These are phyloP conservation scores for Buathra laborator DNA, from an alignment of 2,888 invertebrate genomes.

Conservation along the genomic window DNA sequence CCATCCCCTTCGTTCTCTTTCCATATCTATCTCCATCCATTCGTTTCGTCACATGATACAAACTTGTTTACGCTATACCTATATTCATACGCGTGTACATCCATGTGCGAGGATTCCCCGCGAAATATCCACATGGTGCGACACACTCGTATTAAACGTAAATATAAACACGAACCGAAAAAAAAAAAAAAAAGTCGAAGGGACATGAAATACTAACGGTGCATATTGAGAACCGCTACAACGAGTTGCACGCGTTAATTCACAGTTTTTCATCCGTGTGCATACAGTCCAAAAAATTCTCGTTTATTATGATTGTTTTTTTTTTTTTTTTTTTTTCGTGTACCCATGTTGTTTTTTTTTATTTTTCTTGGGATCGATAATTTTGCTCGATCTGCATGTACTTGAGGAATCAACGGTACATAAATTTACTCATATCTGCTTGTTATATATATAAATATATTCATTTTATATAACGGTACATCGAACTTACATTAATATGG, in stretches of 20 bases:
- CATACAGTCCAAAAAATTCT: neutral
- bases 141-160: neutral
- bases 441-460: conserved; percentile 1
- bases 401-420: conserved; percentile 39
- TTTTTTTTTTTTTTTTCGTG: conserved; percentile 2
- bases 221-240: conserved; percentile 42
- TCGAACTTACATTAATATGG: neutral
- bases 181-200: conserved; percentile 20
- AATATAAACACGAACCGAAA: conserved; percentile 13
- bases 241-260: conserved; percentile 55
- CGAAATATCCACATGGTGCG: neutral
- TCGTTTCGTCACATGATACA: neutral
- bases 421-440: neutral
- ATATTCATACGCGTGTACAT: neutral
- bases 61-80: neutral
- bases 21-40: neutral
- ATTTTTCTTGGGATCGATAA: neutral
- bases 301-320: neutral
- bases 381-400: conserved; percentile 33
- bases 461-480: neutral
- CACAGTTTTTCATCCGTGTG: neutral
- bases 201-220: conserved; percentile 45
- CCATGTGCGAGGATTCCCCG: neutral
- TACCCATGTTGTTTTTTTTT: neutral
- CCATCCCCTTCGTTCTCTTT: neutral